Conservation (phyloP, 2,113 vertebrate species). For the Heptranchias perlo region DNA sequence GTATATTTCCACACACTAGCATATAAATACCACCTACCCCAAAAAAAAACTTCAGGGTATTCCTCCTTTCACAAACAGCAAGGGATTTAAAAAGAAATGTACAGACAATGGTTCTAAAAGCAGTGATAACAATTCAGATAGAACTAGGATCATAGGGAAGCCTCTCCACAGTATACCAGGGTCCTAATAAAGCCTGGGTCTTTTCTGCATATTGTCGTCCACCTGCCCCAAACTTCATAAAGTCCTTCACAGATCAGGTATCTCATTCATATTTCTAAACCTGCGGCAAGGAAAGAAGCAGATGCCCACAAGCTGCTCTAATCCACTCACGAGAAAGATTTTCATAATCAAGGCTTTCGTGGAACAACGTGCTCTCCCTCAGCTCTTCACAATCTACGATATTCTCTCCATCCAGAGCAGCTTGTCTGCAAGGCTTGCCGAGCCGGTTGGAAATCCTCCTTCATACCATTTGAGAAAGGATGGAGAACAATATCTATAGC, state of each 20-base stretch:
- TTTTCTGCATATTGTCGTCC: neutral
- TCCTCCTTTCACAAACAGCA: neutral
- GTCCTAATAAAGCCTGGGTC: neutral
- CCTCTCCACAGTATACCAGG: neutral
- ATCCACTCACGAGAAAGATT: neutral
- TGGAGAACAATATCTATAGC: neutral
- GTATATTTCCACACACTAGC: neutral
- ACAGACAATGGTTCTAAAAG: neutral
- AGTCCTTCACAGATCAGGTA: conserved; percentile 23
- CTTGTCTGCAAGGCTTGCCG: neutral
- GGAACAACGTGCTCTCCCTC: neutral
- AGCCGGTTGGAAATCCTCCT: neutral
- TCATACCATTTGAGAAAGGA: neutral
- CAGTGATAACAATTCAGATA: neutral
- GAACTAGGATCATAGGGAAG: neutral
- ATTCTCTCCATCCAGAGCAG: neutral
- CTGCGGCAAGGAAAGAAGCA: neutral
- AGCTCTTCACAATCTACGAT: neutral
- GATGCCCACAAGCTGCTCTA: neutral
- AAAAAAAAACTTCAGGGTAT: neutral
- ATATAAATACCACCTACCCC: neutral
- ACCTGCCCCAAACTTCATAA: neutral
- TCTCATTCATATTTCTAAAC: neutral
- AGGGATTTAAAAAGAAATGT: neutral
- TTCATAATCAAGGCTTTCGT: neutral